These are phyloP conservation scores for Crambe crambe DNA, from an alignment of 37 sponge, comb jelly and placozoan genomes.

Conservation along the genomic window DNA sequence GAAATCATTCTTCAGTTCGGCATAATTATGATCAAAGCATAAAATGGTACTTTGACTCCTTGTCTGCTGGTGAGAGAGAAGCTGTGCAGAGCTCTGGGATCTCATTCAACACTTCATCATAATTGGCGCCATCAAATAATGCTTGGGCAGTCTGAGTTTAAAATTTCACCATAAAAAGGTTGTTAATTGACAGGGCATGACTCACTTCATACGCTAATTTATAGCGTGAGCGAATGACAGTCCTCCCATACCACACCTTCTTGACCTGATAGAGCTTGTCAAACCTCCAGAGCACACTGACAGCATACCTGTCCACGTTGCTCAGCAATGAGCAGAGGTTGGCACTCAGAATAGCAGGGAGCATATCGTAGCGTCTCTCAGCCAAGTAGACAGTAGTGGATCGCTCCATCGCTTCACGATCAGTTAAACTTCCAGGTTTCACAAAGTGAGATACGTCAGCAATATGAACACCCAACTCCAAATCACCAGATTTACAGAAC, in stretches of 20 bases:
- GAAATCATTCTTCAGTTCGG: neutral
- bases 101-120: neutral
- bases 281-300: conserved; percentile 73
- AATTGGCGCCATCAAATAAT: conserved; percentile 31
- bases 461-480: conserved; percentile 84
- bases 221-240: conserved; percentile 69
- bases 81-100: conserved; percentile 45
- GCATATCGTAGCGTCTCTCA: conserved; percentile 78
- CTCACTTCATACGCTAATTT: conserved; percentile 80
- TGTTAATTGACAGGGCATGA: neutral
- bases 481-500: conserved; percentile 27
- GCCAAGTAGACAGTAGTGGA: conserved; percentile 80
- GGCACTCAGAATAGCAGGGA: conserved; percentile 68
- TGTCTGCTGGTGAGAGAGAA: conserved; percentile 1
- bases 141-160: conserved; percentile 52
- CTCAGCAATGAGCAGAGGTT: conserved; percentile 76
- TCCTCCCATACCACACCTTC: conserved; percentile 76
- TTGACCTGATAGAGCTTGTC: conserved; percentile 31
- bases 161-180: neutral
- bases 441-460: conserved; percentile 90
- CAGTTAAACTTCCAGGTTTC: conserved; percentile 44
- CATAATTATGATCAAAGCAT: neutral
- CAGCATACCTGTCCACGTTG: conserved; percentile 81
- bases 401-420: conserved; percentile 51
- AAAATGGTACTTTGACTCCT: conserved; percentile 14